Evolutionary conservation across 2,888 invertebrate species (phyloP), one percentile per base, ranked within the genome.

Genomic region (Platycheirus rosarum): DNA sequence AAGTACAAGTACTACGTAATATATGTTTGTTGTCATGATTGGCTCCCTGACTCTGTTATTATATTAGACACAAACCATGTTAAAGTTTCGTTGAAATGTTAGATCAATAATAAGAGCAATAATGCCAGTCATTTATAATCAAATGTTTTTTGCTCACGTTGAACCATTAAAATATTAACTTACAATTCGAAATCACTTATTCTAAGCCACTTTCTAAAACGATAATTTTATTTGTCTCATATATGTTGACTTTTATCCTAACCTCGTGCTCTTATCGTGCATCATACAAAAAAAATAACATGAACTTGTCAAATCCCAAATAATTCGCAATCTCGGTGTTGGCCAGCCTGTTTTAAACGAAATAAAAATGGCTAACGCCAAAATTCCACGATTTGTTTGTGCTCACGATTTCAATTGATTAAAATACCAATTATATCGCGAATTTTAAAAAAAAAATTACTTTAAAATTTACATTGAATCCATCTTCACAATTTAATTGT

Each of bases 281-380:
- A 48, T 46, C 48, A 13, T 26, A 18, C 5, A 7, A 26, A 14
- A 26, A 60, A 55, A 37, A 9, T 32, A n/a, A 68, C 57, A 35
- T 46, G 49, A 82, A 76, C 62, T 37, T 77, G 82, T 82, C 82
- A 85, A 44, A 66, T 69, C 51, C 16, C 55, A 13, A 82, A 73
- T 66, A 78, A 71, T 40, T 70, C 42, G 18, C 6, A 55, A 69
- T 62, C 66, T 51, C 77, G 48, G 26, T 57, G 86, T 86, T 87
- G 87, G 84, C 84, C 53, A 73, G 51, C 84, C 85, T 84, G 84
- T 66, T 68, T 53, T 84, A 75, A 74, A 78, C 76, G 74, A 84
- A 85, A 79, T 66, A 79, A 87, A 87, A 86, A 88, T 88, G 88
- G 88, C 87, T 86, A 86, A 87, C 86, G 86, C 87, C 86, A 87